phyloP scores from a whole-genome alignment of 2,113 vertebrate species.

The Actenoides lindsayi region DNA sequence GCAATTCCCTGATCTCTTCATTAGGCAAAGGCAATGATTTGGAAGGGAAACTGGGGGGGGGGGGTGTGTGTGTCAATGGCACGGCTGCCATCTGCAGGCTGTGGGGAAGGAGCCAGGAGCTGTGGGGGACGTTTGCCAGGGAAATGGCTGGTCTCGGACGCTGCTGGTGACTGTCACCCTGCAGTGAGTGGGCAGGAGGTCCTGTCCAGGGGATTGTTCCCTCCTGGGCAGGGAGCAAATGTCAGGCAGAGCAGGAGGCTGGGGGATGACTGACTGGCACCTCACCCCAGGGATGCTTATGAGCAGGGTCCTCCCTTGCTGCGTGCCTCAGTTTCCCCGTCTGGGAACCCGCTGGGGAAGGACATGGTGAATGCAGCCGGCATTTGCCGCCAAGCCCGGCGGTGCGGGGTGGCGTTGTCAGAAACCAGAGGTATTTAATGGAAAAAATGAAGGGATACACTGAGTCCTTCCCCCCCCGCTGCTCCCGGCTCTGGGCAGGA shows the following conservation, averaged over 20 bases:
- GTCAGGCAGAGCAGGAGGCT: not conserved
- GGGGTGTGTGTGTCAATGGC: not conserved
- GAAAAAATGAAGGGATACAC: not conserved
- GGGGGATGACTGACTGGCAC: not conserved
- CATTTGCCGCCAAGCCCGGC: fast-evolving
- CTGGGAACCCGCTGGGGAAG: fast-evolving
- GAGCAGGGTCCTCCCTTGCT: not conserved
- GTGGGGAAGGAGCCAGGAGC: not conserved
- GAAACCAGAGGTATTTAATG: conserved; percentile 16
- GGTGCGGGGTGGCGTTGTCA: fast-evolving
- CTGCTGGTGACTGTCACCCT: not conserved
- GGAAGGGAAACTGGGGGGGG: not conserved
- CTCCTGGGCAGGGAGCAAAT: not conserved
- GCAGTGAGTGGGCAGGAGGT: not conserved
- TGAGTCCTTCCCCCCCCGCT: not conserved
- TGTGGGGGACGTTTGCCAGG: not conserved
- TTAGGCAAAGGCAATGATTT: not conserved
- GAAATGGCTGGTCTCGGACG: not conserved
- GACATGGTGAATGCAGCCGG: not conserved
- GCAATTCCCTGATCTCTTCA: not conserved
- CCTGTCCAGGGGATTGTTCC: not conserved
- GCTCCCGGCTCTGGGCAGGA: not conserved
- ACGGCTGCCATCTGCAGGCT: not conserved
- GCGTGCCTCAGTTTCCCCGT: not conserved
- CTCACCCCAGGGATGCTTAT: not conserved